Percentiles rank a stretch among this genome's conserved stretches.
These are phyloP conservation scores for Dryobota labecula DNA, from an alignment of 2,888 invertebrate genomes.

Conservation along the genomic window DNA sequence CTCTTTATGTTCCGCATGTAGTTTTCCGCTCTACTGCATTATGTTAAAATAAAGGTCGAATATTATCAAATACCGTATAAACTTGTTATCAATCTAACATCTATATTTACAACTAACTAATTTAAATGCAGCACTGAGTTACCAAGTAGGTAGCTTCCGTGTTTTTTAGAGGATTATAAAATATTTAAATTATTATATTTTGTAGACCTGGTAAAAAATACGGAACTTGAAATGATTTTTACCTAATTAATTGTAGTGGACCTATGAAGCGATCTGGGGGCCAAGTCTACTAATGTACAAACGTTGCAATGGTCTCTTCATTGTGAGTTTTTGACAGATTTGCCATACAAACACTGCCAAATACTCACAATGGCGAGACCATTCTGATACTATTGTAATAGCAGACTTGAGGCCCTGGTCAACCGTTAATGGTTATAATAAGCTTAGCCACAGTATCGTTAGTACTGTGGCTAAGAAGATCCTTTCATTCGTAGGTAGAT, in stretches of 20 bases:
- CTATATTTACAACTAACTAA: not conserved
- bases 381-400: too few relatives aligned
- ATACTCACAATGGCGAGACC: too few relatives aligned
- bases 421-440: not conserved
- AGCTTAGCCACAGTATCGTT: not conserved
- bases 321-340: too few relatives aligned
- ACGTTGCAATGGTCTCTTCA: too few relatives aligned
- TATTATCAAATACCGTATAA: not conserved
- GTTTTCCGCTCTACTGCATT: slow-evolving; percentile 8
- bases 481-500: not conserved
- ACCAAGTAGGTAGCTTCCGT: slow-evolving; percentile 7
- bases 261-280: not conserved
- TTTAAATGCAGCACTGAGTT: not conserved
- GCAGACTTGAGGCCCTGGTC: too few relatives aligned
- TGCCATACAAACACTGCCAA: too few relatives aligned
- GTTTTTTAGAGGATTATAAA: not conserved
- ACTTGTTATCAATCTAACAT: slow-evolving; percentile 3
- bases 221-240: not conserved
- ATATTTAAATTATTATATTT: too few relatives aligned
- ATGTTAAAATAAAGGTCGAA: not conserved
- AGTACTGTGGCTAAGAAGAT: not conserved
- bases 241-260: too few relatives aligned
- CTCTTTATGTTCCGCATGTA: not conserved
- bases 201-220: not conserved
- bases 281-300: too few relatives aligned